Percentiles rank a stretch among this genome's conserved stretches.
Conservation (phyloP, 2,797 vertebrate species). For the Enteromius unitaeniatus region DNA sequence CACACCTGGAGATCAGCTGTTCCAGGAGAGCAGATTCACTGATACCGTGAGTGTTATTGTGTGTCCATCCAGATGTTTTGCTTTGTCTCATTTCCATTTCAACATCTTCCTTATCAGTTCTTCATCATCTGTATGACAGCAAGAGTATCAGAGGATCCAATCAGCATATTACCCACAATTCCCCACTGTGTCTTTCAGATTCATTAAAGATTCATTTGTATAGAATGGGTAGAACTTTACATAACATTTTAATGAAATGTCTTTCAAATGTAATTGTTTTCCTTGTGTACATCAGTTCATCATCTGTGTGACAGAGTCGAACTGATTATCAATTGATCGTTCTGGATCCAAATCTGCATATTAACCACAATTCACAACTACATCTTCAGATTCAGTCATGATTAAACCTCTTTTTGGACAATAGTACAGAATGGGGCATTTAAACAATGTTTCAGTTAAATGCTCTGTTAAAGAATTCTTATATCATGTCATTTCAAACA, state of each 20-base stretch:
- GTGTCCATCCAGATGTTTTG: conserved; percentile 1
- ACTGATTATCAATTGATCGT: neutral
- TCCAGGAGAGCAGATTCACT: conserved; percentile 32
- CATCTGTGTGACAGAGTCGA: neutral
- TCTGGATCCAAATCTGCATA: neutral
- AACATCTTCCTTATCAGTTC: neutral
- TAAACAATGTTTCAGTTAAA: neutral
- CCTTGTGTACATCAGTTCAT: neutral
- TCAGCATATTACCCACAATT: conserved; percentile 2
- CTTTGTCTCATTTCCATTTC: neutral
- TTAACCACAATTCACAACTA: neutral
- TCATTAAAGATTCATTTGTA: conserved; percentile 4
- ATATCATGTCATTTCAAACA: neutral
- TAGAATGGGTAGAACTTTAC: neutral
- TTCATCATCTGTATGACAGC: neutral
- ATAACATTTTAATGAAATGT: neutral
- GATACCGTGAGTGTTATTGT: conserved; percentile 55
- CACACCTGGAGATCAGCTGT: conserved; percentile 50
- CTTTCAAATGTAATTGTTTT: neutral
- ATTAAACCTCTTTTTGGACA: neutral
- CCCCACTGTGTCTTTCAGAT: neutral
- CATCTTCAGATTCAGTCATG: conserved; percentile 8
- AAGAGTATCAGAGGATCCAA: neutral
- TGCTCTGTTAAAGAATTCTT: neutral
- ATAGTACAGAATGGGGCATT: neutral